Base-by-base conservation (phyloP, 2,113 vertebrate genomes). In the Spea bombifrons region DNA sequence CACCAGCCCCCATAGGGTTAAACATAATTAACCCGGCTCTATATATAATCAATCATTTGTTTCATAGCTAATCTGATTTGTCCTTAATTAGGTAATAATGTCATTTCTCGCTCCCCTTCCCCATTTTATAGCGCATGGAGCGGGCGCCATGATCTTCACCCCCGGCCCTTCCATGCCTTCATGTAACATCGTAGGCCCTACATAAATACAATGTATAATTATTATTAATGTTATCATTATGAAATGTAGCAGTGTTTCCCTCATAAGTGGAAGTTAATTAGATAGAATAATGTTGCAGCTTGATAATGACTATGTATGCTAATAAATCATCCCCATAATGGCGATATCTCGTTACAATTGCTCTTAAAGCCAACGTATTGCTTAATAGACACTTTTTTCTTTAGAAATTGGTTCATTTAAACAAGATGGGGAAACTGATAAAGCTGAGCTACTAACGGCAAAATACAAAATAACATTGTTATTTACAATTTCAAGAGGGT, bases 161-260 rank as follows among this genome's bases (percentile, higher is more conserved):
- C 16, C 45, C 48, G 64, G 45, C 52, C 50, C 50, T 59, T 67
- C 9, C 66, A 73, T 15, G 30, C 30, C 30, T 30, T 2, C 30
- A 30, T 74, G 71, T 73, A 78, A 73, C 63, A 57, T 49, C 7
- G 9, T 49, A 67, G 52, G 52, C 64, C 67, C 52, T 74, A 44
- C 68, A 55, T 74, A 80, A 68, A 74, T 49, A 68, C 53, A 15
- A 68, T 44, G 46, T 68, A 44, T 68, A 74, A 74, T 74, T 74
- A 80, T 68, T 74, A 68, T 80, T 74, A 80, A 80, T 80, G 71
- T 66, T 74, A 30, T 73, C 71, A 73, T 73, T 80, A 73, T 59
- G 52, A 68, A 50, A 80, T 74, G 53, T 55, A 74, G 30, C 71
- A 57, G 71, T 66, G 64, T 45, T 74, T 80, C 50, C 71, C 44